Percentiles rank a stretch among this genome's conserved stretches.
Conservation (phyloP, 2,113 vertebrate genomes). For the Amphiprion percula region DNA sequence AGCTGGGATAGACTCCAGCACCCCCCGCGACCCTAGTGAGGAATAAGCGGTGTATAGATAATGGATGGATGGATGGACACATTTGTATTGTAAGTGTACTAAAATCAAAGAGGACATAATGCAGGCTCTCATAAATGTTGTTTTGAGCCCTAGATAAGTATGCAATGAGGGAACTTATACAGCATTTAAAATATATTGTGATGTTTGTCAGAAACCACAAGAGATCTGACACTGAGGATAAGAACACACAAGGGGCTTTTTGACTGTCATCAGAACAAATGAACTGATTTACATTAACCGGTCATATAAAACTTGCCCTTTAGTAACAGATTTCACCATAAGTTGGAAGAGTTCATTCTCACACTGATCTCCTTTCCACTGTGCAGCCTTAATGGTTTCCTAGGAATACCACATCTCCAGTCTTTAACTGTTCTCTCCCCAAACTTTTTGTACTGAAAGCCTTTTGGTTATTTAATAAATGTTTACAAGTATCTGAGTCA, state of each 20-base stretch:
- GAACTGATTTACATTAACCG: neutral
- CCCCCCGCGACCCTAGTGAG: too few relatives aligned
- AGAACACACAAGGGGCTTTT: neutral
- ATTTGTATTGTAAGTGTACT: neutral
- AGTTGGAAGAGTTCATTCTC: neutral
- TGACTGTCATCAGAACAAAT: conserved; percentile 7
- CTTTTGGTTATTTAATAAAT: neutral
- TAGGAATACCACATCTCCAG: too few relatives aligned
- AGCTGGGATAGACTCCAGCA: too few relatives aligned
- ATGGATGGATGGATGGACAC: too few relatives aligned
- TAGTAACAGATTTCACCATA: neutral
- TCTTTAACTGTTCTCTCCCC: neutral
- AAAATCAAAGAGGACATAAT: neutral
- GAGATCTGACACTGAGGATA: neutral
- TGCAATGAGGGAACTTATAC: neutral
- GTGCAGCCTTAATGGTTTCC: neutral
- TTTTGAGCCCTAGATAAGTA: neutral
- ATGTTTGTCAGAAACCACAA: conserved; percentile 14
- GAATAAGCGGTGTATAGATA: too few relatives aligned
- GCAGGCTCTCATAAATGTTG: neutral
- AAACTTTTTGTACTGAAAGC: neutral
- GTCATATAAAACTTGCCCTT: neutral
- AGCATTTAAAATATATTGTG: neutral
- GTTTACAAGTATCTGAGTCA: neutral
- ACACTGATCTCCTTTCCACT: neutral